phyloP scores from a whole-genome alignment of 1,140 invertebrate genomes.

The Battus philenor region DNA sequence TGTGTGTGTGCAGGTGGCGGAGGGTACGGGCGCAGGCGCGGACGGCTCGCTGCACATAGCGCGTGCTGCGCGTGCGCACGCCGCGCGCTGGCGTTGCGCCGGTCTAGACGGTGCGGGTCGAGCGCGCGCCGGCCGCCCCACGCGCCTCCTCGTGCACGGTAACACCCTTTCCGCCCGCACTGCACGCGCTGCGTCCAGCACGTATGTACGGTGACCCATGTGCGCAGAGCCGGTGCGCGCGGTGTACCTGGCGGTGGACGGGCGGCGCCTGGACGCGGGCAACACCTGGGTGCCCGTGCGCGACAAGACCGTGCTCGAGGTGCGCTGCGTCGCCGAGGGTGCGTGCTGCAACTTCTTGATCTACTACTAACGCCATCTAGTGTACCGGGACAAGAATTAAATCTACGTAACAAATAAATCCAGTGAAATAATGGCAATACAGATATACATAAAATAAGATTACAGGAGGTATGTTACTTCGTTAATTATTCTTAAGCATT shows the following conservation, averaged over 20 bases:
- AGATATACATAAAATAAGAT: too few species aligned
- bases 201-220: neutral
- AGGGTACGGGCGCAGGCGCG: slow-evolving; percentile 37
- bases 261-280: slow-evolving; percentile 85
- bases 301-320: slow-evolving; percentile 85
- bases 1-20: slow-evolving; percentile 28
- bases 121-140: slow-evolving; percentile 42
- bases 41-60: slow-evolving; percentile 39
- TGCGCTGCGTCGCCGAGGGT: slow-evolving; percentile 90
- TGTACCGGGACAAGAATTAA: too few species aligned
- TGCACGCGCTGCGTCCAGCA: too few species aligned
- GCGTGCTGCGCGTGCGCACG: slow-evolving; percentile 51
- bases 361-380: too few species aligned
- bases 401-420: too few species aligned
- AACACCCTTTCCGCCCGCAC: too few species aligned
- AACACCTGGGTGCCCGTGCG: slow-evolving; percentile 90
- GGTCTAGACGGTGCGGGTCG: slow-evolving; percentile 35
- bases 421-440: too few species aligned
- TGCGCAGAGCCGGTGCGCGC: slow-evolving; percentile 83
- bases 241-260: slow-evolving; percentile 88
- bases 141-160: slow-evolving; percentile 54
- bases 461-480: too few species aligned
- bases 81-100: slow-evolving; percentile 54
- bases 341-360: too few species aligned
- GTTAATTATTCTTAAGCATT: too few species aligned